These are phyloP conservation scores for Nebria brevicollis DNA, from an alignment of 2,888 invertebrate species.

Conservation along the genomic window DNA sequence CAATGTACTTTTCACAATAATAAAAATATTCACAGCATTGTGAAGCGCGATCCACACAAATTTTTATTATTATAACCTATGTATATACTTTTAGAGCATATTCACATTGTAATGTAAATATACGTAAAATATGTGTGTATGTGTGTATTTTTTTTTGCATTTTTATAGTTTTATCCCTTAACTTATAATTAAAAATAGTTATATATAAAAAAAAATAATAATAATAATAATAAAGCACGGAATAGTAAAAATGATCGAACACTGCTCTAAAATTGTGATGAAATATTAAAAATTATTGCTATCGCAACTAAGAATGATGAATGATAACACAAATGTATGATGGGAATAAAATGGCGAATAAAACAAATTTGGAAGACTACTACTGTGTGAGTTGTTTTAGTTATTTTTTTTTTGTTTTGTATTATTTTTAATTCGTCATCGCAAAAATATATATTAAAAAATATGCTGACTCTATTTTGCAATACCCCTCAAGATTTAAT, in stretches of 20 bases:
- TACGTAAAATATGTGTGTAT: constrained; percentile 26
- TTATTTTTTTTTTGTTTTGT: constrained; percentile 19
- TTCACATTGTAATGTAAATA: constrained; percentile 35
- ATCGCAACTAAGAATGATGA: background rate
- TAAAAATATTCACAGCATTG: constrained; percentile 46
- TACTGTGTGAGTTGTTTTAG: constrained; percentile 53
- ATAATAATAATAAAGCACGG: constrained; percentile 8
- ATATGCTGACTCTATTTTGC: constrained; percentile 54
- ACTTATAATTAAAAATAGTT: constrained; percentile 33
- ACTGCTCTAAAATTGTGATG: background rate
- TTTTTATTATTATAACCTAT: constrained; percentile 25
- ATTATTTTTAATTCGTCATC: constrained; percentile 48
- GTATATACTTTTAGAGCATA: constrained; percentile 30
- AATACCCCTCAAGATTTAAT: constrained; percentile 55
- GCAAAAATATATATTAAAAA: constrained; percentile 60
- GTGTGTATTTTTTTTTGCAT: constrained; percentile 3
- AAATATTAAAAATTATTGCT: background rate
- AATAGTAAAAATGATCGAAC: constrained; percentile 18
- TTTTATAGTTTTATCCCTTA: constrained; percentile 39
- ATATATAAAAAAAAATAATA: constrained; percentile 16
- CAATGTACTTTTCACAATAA: constrained; percentile 38
- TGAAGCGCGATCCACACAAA: constrained; percentile 45
- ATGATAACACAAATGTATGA: background rate
- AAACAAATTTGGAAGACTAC: constrained; percentile 59
- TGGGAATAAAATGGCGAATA: constrained; percentile 27